These are phyloP conservation scores for Microplitis mediator DNA, from an alignment of 1,140 invertebrate species.

Conservation along the genomic window DNA sequence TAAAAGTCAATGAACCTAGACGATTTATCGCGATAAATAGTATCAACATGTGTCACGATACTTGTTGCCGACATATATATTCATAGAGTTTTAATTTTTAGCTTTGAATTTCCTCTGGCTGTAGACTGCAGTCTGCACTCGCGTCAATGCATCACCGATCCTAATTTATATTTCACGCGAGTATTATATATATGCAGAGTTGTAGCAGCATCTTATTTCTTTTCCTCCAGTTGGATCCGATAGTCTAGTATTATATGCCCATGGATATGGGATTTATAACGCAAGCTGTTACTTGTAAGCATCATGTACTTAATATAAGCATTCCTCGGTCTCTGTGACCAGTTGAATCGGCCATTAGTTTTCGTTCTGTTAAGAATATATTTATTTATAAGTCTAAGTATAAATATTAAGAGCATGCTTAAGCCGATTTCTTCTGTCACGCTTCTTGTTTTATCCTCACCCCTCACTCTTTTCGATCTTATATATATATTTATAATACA, in stretches of 20 bases:
- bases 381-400: neutral
- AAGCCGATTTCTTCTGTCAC: neutral
- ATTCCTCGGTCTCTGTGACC: too few species aligned
- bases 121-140: too few species aligned
- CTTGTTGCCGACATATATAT: neutral
- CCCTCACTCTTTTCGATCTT: too few species aligned
- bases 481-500: too few species aligned
- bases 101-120: too few species aligned
- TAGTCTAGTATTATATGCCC: conserved; percentile 1
- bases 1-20: too few species aligned
- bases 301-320: too few species aligned
- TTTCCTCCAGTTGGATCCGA: neutral
- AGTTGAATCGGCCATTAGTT: conserved; percentile 7
- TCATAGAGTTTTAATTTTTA: neutral
- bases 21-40: too few species aligned
- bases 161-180: conserved; percentile 39
- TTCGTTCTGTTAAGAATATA: neutral
- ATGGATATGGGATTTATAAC: conserved; percentile 1
- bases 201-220: neutral
- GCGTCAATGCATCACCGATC: neutral
- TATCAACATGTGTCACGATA: too few species aligned
- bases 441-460: too few species aligned
- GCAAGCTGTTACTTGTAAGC: neutral
- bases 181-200: neutral
- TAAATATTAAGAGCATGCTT: neutral